These are phyloP conservation scores for Monochamus saltuarius DNA, from an alignment of 1,140 invertebrate species.

Conservation along the genomic window DNA sequence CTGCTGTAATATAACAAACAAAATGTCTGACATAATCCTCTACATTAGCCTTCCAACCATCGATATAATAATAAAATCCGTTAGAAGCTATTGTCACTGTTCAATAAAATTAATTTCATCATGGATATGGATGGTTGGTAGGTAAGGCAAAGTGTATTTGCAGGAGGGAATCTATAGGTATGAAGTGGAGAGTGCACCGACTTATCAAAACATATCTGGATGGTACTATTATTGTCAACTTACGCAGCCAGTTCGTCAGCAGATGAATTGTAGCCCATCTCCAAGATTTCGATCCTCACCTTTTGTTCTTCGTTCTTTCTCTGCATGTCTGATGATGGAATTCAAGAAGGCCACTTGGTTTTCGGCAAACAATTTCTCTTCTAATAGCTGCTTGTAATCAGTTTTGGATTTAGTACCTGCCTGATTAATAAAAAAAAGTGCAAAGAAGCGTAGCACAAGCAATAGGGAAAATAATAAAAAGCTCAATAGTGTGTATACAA, in stretches of 20 bases:
- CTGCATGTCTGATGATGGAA: slow-evolving; percentile 93
- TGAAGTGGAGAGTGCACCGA: too few relatives aligned
- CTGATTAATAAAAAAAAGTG: slow-evolving; percentile 14
- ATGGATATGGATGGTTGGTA: too few relatives aligned
- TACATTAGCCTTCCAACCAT: too few relatives aligned
- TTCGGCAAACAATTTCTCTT: slow-evolving; percentile 67
- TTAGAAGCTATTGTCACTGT: too few relatives aligned
- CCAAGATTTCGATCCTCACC: slow-evolving; percentile 75
- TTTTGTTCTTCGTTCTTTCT: slow-evolving; percentile 84
- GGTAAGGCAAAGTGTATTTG: too few relatives aligned
- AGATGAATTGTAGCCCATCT: slow-evolving; percentile 62
- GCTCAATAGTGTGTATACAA: background rate
- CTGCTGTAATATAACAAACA: too few relatives aligned
- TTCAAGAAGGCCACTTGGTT: slow-evolving; percentile 90
- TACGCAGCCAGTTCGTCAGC: slow-evolving; percentile 56
- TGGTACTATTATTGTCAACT: slow-evolving; percentile 42
- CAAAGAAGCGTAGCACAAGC: slow-evolving; percentile 7
- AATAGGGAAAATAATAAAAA: background rate
- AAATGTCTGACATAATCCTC: too few relatives aligned
- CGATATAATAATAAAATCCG: too few relatives aligned
- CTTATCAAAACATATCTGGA: too few relatives aligned
- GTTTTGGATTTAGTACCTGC: slow-evolving; percentile 25
- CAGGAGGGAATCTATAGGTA: too few relatives aligned
- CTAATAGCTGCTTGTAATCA: slow-evolving; percentile 55
- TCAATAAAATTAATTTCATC: too few relatives aligned